Evolutionary conservation across 2,888 invertebrate species (phyloP).

Genomic region (Callinectes sapidus): DNA sequence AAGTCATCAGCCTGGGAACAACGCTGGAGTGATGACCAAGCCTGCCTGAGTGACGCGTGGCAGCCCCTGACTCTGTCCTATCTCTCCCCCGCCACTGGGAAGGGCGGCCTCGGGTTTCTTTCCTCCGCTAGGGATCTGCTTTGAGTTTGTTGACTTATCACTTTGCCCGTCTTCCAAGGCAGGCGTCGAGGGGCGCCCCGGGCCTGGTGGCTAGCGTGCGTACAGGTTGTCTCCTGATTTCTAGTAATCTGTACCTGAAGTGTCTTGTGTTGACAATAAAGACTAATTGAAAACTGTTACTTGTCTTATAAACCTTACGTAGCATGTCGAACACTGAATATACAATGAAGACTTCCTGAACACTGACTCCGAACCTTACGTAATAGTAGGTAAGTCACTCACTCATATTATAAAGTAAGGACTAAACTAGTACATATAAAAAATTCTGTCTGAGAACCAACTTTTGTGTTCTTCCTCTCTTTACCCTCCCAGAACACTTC

Average conservation of each 20-base stretch:
- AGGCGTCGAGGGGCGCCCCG: neutral
- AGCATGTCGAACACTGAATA: neutral
- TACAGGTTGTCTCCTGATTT: constrained; percentile 43
- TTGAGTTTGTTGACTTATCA: neutral
- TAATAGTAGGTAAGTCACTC: too few species aligned
- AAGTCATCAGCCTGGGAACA: too few species aligned
- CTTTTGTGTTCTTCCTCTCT: too few species aligned
- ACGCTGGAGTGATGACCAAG: too few species aligned
- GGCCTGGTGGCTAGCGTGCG: constrained; percentile 22
- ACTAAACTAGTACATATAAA: too few species aligned
- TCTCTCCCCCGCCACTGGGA: neutral
- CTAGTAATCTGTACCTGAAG: constrained; percentile 45
- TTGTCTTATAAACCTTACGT: neutral
- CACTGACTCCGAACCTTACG: too few species aligned
- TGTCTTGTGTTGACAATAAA: constrained; percentile 44
- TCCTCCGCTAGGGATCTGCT: neutral
- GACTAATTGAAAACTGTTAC: neutral
- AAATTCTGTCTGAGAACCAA: too few species aligned
- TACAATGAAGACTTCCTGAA: too few species aligned
- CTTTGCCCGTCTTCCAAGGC: constrained; percentile 42
- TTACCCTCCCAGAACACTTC: too few species aligned
- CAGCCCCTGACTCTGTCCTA: neutral
- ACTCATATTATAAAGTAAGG: too few species aligned
- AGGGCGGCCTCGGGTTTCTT: neutral
- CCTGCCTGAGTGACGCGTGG: neutral